A percentile compares a stretch with the other conserved stretches of the same genome.
These are phyloP conservation scores for Potorous gilbertii DNA, from an alignment of 2,797 vertebrate genomes.

Conservation along the genomic window DNA sequence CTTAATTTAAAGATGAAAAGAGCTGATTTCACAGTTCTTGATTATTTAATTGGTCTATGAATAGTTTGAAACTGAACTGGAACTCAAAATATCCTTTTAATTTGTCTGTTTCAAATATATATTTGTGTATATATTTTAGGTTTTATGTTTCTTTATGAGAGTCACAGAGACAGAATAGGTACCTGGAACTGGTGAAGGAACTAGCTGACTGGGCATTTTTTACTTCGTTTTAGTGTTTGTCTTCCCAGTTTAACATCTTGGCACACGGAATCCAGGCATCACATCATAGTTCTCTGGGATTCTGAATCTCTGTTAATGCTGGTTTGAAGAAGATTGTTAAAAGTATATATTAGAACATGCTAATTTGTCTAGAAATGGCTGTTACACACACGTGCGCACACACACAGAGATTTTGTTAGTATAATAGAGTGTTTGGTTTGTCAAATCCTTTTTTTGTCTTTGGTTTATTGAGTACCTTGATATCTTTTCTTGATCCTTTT, in stretches of 20 bases:
- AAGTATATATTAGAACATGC: not conserved
- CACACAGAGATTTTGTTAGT: not conserved
- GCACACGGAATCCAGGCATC: not conserved
- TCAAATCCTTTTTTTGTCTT: not conserved
- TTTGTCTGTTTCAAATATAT: slow-evolving; percentile 61
- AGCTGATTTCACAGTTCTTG: slow-evolving; percentile 72
- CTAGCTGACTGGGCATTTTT: not conserved
- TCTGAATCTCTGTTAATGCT: too few species aligned
- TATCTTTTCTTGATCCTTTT: not conserved
- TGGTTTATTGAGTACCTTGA: not conserved
- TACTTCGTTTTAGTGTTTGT: not conserved
- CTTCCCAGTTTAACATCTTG: slow-evolving; percentile 5
- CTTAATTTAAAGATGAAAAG: slow-evolving; percentile 69
- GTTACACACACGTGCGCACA: not conserved
- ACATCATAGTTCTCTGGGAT: not conserved
- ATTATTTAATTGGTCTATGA: slow-evolving; percentile 76
- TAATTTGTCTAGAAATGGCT: not conserved
- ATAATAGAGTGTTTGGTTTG: not conserved
- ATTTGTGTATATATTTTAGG: not conserved
- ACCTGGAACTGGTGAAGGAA: not conserved
- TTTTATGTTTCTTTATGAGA: not conserved
- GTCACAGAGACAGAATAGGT: not conserved
- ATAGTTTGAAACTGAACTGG: slow-evolving; percentile 75
- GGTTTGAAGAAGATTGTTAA: not conserved
- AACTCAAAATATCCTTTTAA: slow-evolving; percentile 71